Evolutionary conservation across 2,113 vertebrate genomes (phyloP).

Genomic region (Cyprinus carpio): DNA sequence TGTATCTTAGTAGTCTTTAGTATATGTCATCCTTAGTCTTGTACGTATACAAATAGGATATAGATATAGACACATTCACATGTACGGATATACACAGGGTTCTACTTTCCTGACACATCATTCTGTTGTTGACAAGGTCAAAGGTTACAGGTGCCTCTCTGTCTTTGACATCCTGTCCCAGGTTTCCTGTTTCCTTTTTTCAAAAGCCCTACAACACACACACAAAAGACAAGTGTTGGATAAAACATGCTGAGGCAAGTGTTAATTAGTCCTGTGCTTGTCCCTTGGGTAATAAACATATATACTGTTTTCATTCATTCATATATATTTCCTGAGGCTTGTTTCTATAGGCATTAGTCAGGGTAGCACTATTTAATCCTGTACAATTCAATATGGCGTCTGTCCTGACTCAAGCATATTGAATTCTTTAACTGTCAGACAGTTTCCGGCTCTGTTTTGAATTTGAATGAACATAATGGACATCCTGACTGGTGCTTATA

Average conservation of each 20-base stretch:
- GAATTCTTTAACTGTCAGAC: not conserved
- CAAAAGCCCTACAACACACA: not conserved
- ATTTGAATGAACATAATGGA: not conserved
- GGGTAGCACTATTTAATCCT: not conserved
- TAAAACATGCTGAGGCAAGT: conserved; percentile 43
- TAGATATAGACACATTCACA: conserved; percentile 3
- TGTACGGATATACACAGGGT: conserved; percentile 39
- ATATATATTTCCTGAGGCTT: not conserved
- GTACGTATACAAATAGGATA: not conserved
- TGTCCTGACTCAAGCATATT: not conserved
- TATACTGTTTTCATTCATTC: not conserved
- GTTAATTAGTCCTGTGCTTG: not conserved
- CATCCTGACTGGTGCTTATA: conserved; percentile 50
- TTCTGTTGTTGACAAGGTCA: conserved; percentile 73
- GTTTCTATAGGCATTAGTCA: not conserved
- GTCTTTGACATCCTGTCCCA: conserved; percentile 69
- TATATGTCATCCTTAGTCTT: not conserved
- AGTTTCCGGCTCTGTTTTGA: not conserved
- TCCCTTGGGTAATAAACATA: not conserved
- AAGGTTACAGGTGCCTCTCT: conserved; percentile 74
- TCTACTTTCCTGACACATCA: conserved; percentile 63
- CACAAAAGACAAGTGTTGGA: conserved; percentile 13
- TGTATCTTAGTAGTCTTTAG: too few species aligned
- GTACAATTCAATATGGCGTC: conserved; percentile 4
- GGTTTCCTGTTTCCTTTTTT: conserved; percentile 67